phyloP scores from a whole-genome alignment of 2,797 vertebrate species.

The Antennarius maculatus region DNA sequence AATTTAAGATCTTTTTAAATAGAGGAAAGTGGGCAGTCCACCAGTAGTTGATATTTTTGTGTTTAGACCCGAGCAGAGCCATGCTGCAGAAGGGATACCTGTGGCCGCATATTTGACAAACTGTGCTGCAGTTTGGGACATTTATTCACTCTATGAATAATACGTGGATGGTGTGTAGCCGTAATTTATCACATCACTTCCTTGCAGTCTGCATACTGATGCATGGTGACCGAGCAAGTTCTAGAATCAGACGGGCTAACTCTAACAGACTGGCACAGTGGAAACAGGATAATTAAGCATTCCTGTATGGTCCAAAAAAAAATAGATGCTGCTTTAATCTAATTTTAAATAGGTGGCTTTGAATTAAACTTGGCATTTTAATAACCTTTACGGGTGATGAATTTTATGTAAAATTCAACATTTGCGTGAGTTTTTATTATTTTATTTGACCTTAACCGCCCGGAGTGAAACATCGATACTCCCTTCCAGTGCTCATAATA shows the following conservation, averaged over 20 bases:
- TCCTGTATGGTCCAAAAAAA: conserved; percentile 8
- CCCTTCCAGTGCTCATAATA: conserved; percentile 15
- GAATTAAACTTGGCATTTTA: conserved; percentile 27
- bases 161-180: conserved; percentile 33
- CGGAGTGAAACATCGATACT: conserved; percentile 32
- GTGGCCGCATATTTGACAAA: conserved; percentile 44
- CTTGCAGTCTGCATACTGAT: conserved; percentile 32
- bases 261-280: conserved; percentile 9
- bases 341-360: conserved; percentile 3
- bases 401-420: conserved; percentile 50
- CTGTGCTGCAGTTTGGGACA: conserved; percentile 35
- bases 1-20: conserved; percentile 51
- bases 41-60: conserved; percentile 21
- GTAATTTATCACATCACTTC: conserved; percentile 42
- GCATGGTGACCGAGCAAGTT: conserved; percentile 18
- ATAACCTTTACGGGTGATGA: conserved; percentile 12
- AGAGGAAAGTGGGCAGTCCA: conserved; percentile 35
- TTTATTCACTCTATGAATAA: conserved; percentile 43
- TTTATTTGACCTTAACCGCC: conserved; percentile 35
- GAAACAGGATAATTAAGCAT: conserved; percentile 4
- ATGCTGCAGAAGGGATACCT: conserved; percentile 26
- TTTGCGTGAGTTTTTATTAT: conserved; percentile 43
- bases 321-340: conserved; percentile 1
- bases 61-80: conserved; percentile 25
- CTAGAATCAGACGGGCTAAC: conserved; percentile 20